These are phyloP conservation scores for Neomonachus schauinslandi DNA, from an alignment of 2,113 vertebrate species.

Conservation along the genomic window DNA sequence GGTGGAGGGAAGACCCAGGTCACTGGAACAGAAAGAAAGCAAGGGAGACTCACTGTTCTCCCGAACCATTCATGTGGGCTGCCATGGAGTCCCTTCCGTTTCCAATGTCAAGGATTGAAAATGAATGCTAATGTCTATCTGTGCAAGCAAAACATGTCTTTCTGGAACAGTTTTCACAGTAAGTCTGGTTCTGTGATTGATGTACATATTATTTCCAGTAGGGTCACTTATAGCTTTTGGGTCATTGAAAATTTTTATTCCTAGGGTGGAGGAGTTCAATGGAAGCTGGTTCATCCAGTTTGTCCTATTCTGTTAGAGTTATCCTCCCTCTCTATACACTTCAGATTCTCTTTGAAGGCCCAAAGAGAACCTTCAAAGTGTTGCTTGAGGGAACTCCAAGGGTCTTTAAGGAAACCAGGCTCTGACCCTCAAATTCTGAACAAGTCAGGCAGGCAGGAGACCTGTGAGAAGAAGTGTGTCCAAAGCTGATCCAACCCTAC, in stretches of 20 bases:
- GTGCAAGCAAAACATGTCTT: not conserved
- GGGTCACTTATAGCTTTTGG: not conserved
- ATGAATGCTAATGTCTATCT: not conserved
- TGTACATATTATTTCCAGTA: not conserved
- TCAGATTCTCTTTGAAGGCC: not conserved
- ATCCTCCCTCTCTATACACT: not conserved
- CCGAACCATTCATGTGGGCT: not conserved
- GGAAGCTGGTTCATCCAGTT: not conserved
- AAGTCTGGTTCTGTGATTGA: not conserved
- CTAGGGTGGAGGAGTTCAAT: not conserved
- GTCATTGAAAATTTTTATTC: not conserved
- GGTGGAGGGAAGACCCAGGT: not conserved
- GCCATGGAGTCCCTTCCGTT: not conserved
- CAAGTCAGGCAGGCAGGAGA: not conserved
- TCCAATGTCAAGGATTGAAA: not conserved
- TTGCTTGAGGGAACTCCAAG: not conserved
- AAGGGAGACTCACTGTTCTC: not conserved
- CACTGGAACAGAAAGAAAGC: not conserved
- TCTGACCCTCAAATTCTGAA: not conserved
- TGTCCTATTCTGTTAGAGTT: not conserved
- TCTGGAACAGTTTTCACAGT: not conserved
- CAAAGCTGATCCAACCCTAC: not conserved
- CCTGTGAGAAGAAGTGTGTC: not conserved
- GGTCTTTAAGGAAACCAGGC: not conserved
- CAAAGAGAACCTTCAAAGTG: not conserved